Base-by-base conservation (phyloP, 1,140 invertebrate species). In the Agrilus planipennis region DNA sequence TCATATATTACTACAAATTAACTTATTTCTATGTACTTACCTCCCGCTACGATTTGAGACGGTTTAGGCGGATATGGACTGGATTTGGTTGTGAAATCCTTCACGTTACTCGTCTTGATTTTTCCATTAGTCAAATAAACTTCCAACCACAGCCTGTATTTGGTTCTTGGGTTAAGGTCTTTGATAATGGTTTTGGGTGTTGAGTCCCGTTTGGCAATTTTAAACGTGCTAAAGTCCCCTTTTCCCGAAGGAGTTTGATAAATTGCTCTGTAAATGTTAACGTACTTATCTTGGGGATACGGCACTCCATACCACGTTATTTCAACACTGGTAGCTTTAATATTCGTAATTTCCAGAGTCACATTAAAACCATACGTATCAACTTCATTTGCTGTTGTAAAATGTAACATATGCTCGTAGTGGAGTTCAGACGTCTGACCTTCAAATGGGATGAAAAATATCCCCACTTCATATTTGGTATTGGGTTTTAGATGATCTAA, bases 211-310 rank as follows among this genome's bases (percentile, higher is more conserved):
- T 87, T 82, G 2, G 86, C 82, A 15, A 88, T 75, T 62, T 88
- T 83, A 60, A 91, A 90, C 0, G 76, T 79, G 52, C 79, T 86
- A 1, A 78, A 79, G 46, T 87, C 81, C 45, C 84, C 81, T 45
- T 81, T 76, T 3, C 75, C 75, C 2, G 69, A 71, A 54, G 84
- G 79, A 50, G 75, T 78, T 49, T 85, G 79, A 57, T 88, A 90
- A 40, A 87, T 83, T 2, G 84, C 81, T 45, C 85, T 72, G 62
- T 84, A 89, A 46, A 93, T 87, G 50, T 89, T 83, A n/a, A 92
- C 83, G 64, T 82, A 89, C 55, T 90, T 87, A 49, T 89, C 85
- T 46, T 87, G 79, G 0, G 88, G 88, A 53, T 81, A 76, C 3
- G 88, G 86, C 0, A 91, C 77, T 4, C 88, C 87, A 32, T 66